phyloP scores from a whole-genome alignment of 2,888 invertebrate genomes.

The Drosophila multiciliata region DNA sequence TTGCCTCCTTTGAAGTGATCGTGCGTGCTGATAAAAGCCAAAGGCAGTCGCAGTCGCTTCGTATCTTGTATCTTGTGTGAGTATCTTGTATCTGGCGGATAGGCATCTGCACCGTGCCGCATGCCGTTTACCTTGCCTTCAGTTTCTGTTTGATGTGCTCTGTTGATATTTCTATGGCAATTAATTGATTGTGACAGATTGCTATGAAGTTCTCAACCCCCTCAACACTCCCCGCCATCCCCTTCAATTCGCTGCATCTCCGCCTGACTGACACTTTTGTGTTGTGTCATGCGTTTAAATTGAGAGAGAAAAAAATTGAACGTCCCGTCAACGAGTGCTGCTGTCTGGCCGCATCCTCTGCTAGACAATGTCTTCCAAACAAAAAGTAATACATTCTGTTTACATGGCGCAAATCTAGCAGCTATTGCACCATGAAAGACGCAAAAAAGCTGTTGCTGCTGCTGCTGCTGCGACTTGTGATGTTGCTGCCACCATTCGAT shows the following conservation, averaged over 20 bases:
- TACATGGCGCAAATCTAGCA: constrained; percentile 46
- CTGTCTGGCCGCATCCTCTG: constrained; percentile 27
- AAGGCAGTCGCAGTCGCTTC: constrained; percentile 39
- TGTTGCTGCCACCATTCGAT: constrained; percentile 40
- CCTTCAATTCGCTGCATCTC: constrained; percentile 3
- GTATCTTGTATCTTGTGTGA: constrained; percentile 59
- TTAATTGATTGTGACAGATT: constrained; percentile 81
- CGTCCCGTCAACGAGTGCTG: constrained; percentile 11
- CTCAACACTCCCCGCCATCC: background rate
- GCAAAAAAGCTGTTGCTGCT: constrained; percentile 40
- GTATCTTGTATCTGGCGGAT: constrained; percentile 70
- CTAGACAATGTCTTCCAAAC: constrained; percentile 51
- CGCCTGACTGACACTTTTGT: constrained; percentile 71
- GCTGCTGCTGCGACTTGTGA: constrained; percentile 19
- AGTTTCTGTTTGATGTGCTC: constrained; percentile 68
- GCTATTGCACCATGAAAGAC: constrained; percentile 47
- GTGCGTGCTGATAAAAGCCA: constrained; percentile 78
- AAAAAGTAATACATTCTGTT: constrained; percentile 59
- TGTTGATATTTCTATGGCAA: constrained; percentile 75
- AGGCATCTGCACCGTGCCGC: constrained; percentile 46
- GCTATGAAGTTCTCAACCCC: constrained; percentile 60
- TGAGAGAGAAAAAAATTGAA: constrained; percentile 51
- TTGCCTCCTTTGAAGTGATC: constrained; percentile 75
- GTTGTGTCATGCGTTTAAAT: constrained; percentile 76
- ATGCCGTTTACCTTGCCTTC: constrained; percentile 55